These are phyloP conservation scores for Strigops habroptila DNA, from an alignment of 2,113 vertebrate species.

Conservation along the genomic window DNA sequence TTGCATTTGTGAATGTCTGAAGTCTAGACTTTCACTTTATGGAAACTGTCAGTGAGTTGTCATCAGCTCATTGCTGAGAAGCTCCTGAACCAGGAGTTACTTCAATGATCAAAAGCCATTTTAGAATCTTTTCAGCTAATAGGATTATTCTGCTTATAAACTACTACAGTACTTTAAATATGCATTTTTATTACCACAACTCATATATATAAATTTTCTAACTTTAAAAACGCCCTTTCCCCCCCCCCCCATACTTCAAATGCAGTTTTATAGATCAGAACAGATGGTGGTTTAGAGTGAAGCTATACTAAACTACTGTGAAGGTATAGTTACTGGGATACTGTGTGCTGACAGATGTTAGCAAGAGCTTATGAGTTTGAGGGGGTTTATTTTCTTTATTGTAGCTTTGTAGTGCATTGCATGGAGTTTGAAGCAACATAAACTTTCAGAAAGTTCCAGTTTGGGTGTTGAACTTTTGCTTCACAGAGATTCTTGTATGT, in stretches of 20 bases:
- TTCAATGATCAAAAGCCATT: not conserved
- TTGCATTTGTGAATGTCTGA: not conserved
- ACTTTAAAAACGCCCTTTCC: not conserved
- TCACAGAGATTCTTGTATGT: not conserved
- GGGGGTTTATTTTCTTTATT: not conserved
- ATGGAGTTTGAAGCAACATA: not conserved
- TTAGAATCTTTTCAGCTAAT: not conserved
- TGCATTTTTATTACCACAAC: not conserved
- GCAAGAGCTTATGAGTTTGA: not conserved
- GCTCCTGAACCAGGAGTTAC: not conserved
- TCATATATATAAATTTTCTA: not conserved
- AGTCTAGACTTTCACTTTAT: not conserved
- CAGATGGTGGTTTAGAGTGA: constrained; percentile 58
- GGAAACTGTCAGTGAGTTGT: not conserved
- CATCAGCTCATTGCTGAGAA: not conserved
- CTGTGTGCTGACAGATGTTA: constrained; percentile 45
- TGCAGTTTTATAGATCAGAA: constrained; percentile 8
- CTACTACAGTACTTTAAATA: not conserved
- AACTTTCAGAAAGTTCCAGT: not conserved
- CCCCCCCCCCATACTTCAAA: not conserved
- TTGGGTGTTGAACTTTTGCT: not conserved
- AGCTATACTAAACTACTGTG: constrained; percentile 3
- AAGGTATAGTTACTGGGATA: constrained; percentile 29
- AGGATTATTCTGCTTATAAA: not conserved
- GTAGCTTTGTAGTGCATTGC: not conserved